These are phyloP conservation scores for Oasisia sp. DNA, from an alignment of 2,888 invertebrate species.

Conservation along the genomic window DNA sequence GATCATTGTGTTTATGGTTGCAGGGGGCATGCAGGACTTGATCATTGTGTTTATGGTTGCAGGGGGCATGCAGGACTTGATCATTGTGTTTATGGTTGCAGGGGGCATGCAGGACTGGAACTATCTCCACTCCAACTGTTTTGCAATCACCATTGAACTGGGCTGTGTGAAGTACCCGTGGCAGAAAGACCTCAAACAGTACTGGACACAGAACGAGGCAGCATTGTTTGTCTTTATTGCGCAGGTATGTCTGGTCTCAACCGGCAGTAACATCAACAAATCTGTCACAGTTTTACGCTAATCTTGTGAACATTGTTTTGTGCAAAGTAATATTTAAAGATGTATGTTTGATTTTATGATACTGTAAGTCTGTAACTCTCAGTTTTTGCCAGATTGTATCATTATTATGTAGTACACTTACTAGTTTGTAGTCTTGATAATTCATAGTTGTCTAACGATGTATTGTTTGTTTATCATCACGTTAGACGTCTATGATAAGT, in stretches of 20 bases:
- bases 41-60: no score
- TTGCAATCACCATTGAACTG: constrained; percentile 94
- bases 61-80: no score
- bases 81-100: constrained; percentile 53
- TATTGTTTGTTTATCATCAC: no score
- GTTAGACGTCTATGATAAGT: neutral
- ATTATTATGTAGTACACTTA: no score
- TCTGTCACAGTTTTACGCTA: neutral
- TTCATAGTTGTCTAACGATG: no score
- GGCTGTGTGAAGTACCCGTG: constrained; percentile 92
- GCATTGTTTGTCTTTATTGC: constrained; percentile 87
- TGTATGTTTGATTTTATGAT: no score
- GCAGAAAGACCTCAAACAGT: constrained; percentile 76
- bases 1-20: no score
- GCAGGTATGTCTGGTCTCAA: constrained; percentile 72
- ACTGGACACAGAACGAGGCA: constrained; percentile 91
- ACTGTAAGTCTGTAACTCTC: no score
- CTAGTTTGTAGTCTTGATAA: no score
- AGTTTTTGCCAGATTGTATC: no score
- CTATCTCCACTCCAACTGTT: constrained; percentile 88
- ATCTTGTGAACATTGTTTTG: neutral
- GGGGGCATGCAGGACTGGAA: constrained; percentile 99
- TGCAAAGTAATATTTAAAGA: no score
- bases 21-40: no score
- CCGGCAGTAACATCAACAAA: neutral